Base-by-base conservation (phyloP, 2,888 invertebrate species). In the Drosophila aldrichi region DNA sequence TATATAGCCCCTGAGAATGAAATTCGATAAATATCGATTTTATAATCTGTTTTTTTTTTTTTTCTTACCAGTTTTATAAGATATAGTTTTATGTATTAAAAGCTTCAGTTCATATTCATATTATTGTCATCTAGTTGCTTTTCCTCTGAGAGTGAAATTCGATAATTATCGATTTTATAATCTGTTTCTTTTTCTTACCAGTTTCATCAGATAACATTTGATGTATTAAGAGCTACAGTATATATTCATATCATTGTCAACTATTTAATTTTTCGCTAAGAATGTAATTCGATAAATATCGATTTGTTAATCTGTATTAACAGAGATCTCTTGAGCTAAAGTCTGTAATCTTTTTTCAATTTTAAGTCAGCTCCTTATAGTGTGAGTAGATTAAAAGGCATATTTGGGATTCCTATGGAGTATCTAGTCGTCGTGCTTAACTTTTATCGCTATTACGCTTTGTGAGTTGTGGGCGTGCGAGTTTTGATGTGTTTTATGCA, bases 401-500 rank as follows among this genome's bases (percentile, higher is more conserved):
- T 43, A 6, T 44, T 2, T 8, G 3, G 7, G 4, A 8, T 25
- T 18, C 1, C 9, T n/a, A 3, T 16, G n/a, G 52, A 12, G 52
- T 25, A 38, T 38, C 10, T 9, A 10, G 9, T 25, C 16, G 40
- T 40, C 40, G 38, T 29, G 48, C 18, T 32, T 16, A 12, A 1
- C 7, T 49, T 18, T 7, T n/a, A 7, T 29, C 6, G 29, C 18
- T 32, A 0, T 10, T 12, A 12, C 3, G 7, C 7, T n/a, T 1
- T 18, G 7, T 18, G 10, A 12, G 12, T 1, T 49, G 48, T 18
- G 32, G n/a, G 29, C n/a, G 12, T 32, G 48, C n/a, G 57, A 14
- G 20, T 29, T 25, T 36, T 43, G 41, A 51, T 60, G 61, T 61
- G 34, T 34, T 51, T 61, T 46, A 48, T 58, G 58, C 49, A 55